Percentiles rank a stretch among this genome's conserved stretches.
Evolutionary conservation across 2,888 invertebrate genomes (phyloP).

Genomic region (Caenorhabditis uteleia): DNA sequence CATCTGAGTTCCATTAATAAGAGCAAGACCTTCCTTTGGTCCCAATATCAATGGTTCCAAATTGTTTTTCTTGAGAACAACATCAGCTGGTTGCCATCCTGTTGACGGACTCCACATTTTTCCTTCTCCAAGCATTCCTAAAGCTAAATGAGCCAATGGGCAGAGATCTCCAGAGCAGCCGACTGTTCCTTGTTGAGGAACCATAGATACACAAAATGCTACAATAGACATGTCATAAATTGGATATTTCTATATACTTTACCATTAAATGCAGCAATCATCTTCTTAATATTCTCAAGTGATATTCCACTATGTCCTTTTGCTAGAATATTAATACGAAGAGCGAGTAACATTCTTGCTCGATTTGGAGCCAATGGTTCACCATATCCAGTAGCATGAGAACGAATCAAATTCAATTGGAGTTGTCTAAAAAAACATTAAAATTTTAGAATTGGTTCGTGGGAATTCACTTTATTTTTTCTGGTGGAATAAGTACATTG

Average conservation of each 20-base stretch:
- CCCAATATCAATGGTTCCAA: slow-evolving; percentile 75
- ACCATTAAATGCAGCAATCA: slow-evolving; percentile 78
- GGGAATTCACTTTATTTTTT: too few species aligned
- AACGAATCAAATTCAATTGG: slow-evolving; percentile 77
- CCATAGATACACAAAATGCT: slow-evolving; percentile 77
- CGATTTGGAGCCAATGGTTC: slow-evolving; percentile 75
- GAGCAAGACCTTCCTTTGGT: slow-evolving; percentile 77
- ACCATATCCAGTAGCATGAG: slow-evolving; percentile 78
- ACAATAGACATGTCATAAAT: slow-evolving; percentile 39
- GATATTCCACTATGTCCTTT: slow-evolving; percentile 79
- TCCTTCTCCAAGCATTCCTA: slow-evolving; percentile 78
- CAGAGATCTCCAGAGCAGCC: slow-evolving; percentile 79
- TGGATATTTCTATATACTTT: slow-evolving; percentile 15
- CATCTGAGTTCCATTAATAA: slow-evolving; percentile 79
- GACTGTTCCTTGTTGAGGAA: slow-evolving; percentile 78
- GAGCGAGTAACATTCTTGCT: slow-evolving; percentile 76
- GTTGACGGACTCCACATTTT: slow-evolving; percentile 59
- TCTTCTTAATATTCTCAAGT: slow-evolving; percentile 74
- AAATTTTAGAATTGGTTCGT: slow-evolving; percentile 48
- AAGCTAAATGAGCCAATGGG: slow-evolving; percentile 77
- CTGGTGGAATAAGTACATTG: slow-evolving; percentile 73
- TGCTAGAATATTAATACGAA: slow-evolving; percentile 77
- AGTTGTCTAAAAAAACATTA: too few species aligned
- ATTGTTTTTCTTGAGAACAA: slow-evolving; percentile 74
- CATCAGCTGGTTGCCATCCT: slow-evolving; percentile 64